These are phyloP conservation scores for Eulemur rufifrons DNA, from an alignment of 2,113 vertebrate genomes.

Conservation along the genomic window DNA sequence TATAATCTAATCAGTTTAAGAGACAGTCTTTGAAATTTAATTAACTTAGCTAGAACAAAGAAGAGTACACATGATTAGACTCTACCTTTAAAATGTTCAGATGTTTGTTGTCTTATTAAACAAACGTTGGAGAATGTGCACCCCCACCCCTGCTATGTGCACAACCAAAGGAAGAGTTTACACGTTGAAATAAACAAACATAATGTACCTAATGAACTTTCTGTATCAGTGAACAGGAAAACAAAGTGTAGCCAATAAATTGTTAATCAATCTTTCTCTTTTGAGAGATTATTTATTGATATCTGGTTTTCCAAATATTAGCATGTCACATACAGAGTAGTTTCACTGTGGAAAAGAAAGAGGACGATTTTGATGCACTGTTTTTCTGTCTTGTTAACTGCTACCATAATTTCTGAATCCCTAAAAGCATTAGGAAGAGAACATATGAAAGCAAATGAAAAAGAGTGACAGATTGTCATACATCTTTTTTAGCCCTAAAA, in stretches of 20 bases:
- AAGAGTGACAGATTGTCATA: background rate
- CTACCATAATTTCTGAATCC: background rate
- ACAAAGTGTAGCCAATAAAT: slow-evolving; percentile 31
- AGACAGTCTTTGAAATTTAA: slow-evolving; percentile 30
- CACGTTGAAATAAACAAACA: background rate
- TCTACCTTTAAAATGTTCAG: background rate
- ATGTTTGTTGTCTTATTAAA: slow-evolving; percentile 40
- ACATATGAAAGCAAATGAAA: slow-evolving; percentile 31
- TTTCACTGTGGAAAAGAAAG: slow-evolving; percentile 1
- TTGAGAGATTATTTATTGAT: background rate
- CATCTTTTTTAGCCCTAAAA: background rate
- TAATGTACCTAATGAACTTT: background rate
- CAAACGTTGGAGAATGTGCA: background rate
- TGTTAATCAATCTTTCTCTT: background rate
- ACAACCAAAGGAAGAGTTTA: background rate
- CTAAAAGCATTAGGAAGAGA: background rate
- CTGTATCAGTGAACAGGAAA: slow-evolving; percentile 20
- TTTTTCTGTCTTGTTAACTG: background rate
- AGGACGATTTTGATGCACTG: background rate
- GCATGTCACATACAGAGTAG: background rate
- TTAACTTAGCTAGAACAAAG: slow-evolving; percentile 35
- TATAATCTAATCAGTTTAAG: slow-evolving; percentile 61
- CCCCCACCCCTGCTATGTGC: background rate
- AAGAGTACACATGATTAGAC: background rate
- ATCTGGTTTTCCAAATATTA: slow-evolving; percentile 18